These are phyloP conservation scores for Polymixis lichenea DNA, from an alignment of 2,888 invertebrate species.

Conservation along the genomic window DNA sequence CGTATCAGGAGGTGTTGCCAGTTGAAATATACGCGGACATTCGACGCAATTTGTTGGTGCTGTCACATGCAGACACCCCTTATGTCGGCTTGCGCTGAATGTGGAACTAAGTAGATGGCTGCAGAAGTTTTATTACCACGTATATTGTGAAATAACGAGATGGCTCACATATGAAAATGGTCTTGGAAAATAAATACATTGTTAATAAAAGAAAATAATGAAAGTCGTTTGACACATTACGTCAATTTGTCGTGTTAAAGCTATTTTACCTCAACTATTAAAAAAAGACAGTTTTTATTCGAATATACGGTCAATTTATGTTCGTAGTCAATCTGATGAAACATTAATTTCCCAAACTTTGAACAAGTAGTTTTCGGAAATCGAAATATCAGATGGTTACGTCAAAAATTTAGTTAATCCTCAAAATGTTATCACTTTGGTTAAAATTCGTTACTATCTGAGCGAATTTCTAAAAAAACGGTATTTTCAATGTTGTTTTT, in stretches of 20 bases:
- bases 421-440: not conserved
- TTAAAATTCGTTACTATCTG: not conserved
- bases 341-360: not conserved
- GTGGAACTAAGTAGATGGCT: slow-evolving; percentile 12
- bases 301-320: not conserved
- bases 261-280: not conserved
- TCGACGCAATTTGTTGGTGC: slow-evolving; percentile 64
- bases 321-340: not conserved
- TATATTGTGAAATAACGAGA: not conserved
- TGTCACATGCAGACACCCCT: slow-evolving; percentile 67
- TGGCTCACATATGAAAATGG: not conserved
- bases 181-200: not conserved
- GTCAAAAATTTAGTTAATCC: too few relatives aligned
- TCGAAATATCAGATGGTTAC: too few relatives aligned
- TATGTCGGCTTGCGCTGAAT: slow-evolving; percentile 41
- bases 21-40: slow-evolving; percentile 54
- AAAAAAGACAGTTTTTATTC: not conserved
- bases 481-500: too few relatives aligned
- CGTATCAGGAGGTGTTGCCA: slow-evolving; percentile 50
- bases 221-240: too few relatives aligned
- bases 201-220: too few relatives aligned
- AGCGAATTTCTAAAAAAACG: not conserved
- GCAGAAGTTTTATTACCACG: slow-evolving; percentile 42
- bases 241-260: not conserved
- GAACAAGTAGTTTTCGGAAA: not conserved